Conservation (phyloP, 2,888 invertebrate genomes). For the Ecdyonurus torrentis region DNA sequence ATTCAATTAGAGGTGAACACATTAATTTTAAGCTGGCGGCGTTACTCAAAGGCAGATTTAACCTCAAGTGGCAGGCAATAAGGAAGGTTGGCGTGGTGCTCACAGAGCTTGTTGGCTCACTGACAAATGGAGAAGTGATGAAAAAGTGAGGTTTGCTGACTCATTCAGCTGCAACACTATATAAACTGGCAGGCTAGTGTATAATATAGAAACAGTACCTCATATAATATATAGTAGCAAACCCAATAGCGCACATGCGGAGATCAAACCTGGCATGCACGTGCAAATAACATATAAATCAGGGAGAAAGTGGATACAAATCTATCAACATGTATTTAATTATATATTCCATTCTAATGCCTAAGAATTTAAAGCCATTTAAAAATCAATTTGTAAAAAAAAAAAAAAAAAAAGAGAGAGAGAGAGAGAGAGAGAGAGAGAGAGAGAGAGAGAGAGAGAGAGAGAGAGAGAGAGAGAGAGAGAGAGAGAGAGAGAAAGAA, state of each 20-base stretch:
- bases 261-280: too few species aligned
- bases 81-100: neutral
- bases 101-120: neutral
- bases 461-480: slow-evolving; percentile 4
- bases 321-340: too few species aligned
- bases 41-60: neutral
- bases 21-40: neutral
- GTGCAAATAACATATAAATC: too few species aligned
- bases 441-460: slow-evolving; percentile 11
- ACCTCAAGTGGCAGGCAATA: neutral
- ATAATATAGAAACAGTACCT: too few species aligned
- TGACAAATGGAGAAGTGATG: neutral
- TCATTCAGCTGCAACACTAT: neutral
- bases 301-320: too few species aligned
- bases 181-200: neutral
- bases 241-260: too few species aligned
- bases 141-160: neutral
- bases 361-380: too few species aligned
- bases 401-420: neutral
- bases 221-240: too few species aligned
- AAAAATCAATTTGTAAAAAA: too few species aligned
- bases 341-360: too few species aligned
- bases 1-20: neutral
- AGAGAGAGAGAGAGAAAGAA: slow-evolving; percentile 1
- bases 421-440: slow-evolving; percentile 9